These are phyloP conservation scores for Globodera ellingtonae DNA, from an alignment of 1,140 invertebrate genomes.

Conservation along the genomic window DNA sequence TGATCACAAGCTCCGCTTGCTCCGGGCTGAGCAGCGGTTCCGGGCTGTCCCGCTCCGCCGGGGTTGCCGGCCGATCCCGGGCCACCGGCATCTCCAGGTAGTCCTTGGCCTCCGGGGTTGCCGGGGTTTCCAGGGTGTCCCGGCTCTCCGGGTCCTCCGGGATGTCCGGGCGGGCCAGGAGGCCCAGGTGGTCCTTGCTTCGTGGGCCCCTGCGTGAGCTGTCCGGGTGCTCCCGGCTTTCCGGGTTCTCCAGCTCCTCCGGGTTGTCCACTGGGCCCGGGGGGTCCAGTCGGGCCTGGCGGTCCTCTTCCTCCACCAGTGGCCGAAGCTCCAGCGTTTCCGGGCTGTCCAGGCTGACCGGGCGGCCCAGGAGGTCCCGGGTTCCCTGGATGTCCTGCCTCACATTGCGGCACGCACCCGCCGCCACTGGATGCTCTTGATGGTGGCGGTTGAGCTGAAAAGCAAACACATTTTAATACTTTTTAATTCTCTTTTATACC, in stretches of 20 bases:
- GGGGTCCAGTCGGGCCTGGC: constrained; percentile 35
- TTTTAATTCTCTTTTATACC: neutral
- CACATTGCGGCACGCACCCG: neutral
- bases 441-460: constrained; percentile 13
- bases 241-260: constrained; percentile 39
- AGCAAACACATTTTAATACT: neutral
- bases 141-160: constrained; percentile 37
- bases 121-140: constrained; percentile 20
- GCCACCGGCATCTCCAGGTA: constrained; percentile 14
- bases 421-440: neutral
- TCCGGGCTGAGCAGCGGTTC: neutral
- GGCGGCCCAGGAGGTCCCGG: constrained; percentile 44
- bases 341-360: constrained; percentile 39
- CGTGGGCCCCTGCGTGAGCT: constrained; percentile 21
- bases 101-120: constrained; percentile 19
- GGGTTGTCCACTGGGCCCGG: constrained; percentile 36
- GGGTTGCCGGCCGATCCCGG: constrained; percentile 14
- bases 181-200: constrained; percentile 11
- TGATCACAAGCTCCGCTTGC: constrained; percentile 10
- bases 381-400: constrained; percentile 14
- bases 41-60: neutral
- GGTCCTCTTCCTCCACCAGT: constrained; percentile 37
- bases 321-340: constrained; percentile 32
- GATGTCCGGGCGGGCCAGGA: constrained; percentile 33
- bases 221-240: constrained; percentile 30